Conservation (phyloP, 2,113 vertebrate genomes). For the Lipophrys pholis region DNA sequence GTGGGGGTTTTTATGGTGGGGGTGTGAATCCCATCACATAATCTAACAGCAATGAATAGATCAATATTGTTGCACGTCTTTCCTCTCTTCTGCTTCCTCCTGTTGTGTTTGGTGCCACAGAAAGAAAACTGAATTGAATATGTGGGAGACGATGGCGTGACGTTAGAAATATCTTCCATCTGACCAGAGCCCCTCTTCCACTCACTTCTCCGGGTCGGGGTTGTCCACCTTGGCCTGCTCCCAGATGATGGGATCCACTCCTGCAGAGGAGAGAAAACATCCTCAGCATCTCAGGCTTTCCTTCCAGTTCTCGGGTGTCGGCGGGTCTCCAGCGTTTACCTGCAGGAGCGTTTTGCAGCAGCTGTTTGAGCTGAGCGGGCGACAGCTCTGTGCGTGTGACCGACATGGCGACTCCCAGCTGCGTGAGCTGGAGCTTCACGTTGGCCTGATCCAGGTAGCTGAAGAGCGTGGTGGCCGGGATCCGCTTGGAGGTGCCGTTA, state of each 20-base stretch:
- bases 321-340: constrained; percentile 73
- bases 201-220: constrained; percentile 96
- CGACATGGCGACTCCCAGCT: constrained; percentile 90
- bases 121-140: too few relatives aligned
- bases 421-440: constrained; percentile 88
- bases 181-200: constrained; percentile 27
- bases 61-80: too few relatives aligned
- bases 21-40: too few relatives aligned
- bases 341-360: constrained; percentile 93
- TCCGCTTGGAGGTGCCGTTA: constrained; percentile 94
- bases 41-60: too few relatives aligned
- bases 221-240: constrained; percentile 99
- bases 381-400: constrained; percentile 93
- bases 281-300: background rate
- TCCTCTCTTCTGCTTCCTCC: too few relatives aligned
- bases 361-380: constrained; percentile 92
- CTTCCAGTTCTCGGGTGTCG: too few relatives aligned
- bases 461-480: constrained; percentile 88
- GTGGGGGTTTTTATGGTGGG: too few relatives aligned
- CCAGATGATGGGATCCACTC: constrained; percentile 98
- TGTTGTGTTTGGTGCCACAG: too few relatives aligned
- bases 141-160: too few relatives aligned
- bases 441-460: constrained; percentile 90
- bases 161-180: too few relatives aligned
- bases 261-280: constrained; percentile 70